A percentile compares a stretch with the other conserved stretches of the same genome.
Evolutionary conservation across 2,888 invertebrate genomes (phyloP).

Genomic region (Amiota minor): DNA sequence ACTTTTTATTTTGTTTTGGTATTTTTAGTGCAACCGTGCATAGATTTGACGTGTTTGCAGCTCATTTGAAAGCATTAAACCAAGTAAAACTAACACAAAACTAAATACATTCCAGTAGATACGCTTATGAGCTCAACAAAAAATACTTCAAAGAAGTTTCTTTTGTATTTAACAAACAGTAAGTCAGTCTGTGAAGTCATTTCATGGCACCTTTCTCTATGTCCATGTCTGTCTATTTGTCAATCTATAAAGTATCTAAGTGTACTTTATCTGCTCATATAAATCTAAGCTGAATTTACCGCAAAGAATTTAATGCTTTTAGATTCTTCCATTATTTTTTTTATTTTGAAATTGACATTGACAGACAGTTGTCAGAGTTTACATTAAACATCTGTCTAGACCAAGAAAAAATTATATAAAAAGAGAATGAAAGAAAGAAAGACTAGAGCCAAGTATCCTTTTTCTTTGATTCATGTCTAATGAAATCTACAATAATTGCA

Average conservation of each 20-base stretch:
- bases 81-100: slow-evolving; percentile 7
- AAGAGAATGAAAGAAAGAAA: not conserved
- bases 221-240: slow-evolving; percentile 1
- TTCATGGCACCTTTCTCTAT: slow-evolving; percentile 5
- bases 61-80: slow-evolving; percentile 8
- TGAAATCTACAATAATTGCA: not conserved
- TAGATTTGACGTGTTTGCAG: slow-evolving; percentile 11
- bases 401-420: not conserved
- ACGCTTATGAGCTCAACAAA: not conserved
- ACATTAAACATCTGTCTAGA: not conserved
- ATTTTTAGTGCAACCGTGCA: slow-evolving; percentile 21
- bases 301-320: not conserved
- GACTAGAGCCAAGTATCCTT: not conserved
- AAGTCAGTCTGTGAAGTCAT: not conserved
- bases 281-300: not conserved
- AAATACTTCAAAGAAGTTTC: not conserved
- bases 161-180: not conserved
- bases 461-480: not conserved
- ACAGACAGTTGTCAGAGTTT: slow-evolving; percentile 16
- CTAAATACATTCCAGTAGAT: not conserved
- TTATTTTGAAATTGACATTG: slow-evolving; percentile 16
- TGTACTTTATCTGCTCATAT: not conserved
- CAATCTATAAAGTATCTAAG: not conserved
- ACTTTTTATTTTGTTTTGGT: not conserved
- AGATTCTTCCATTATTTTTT: not conserved